phyloP scores from a whole-genome alignment of 2,888 invertebrate species.

The Sphecodes monilicornis region DNA sequence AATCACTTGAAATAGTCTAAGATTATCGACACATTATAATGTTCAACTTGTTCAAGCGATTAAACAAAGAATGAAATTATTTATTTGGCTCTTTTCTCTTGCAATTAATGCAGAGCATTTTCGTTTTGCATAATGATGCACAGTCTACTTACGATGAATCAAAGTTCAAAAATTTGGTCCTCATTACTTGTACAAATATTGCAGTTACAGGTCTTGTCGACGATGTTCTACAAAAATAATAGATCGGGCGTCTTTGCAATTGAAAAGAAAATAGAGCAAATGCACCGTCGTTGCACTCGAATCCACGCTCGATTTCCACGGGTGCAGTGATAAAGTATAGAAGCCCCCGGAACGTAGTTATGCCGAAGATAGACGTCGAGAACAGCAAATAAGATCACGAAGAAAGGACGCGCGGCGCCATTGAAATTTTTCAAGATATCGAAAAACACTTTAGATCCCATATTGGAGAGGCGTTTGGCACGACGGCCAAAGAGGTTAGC shows the following conservation, averaged over 20 bases:
- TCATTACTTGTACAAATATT: not conserved
- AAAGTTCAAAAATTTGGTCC: not conserved
- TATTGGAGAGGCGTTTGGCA: slow-evolving; percentile 69
- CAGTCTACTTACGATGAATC: not conserved
- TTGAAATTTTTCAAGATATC: slow-evolving; percentile 77
- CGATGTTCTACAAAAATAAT: not conserved
- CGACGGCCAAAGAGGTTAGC: slow-evolving; percentile 59
- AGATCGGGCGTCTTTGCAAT: not conserved
- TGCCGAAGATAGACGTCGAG: slow-evolving; percentile 42
- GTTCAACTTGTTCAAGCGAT: too few species aligned
- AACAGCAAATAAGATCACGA: slow-evolving; percentile 69
- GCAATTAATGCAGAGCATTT: too few species aligned
- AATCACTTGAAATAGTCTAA: too few species aligned
- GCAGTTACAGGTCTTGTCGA: not conserved
- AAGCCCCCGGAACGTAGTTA: slow-evolving; percentile 48
- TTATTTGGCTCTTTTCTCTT: too few species aligned
- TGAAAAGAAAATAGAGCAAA: not conserved
- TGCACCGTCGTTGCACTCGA: slow-evolving; percentile 4
- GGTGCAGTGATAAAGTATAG: slow-evolving; percentile 26
- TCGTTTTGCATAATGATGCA: not conserved
- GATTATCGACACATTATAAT: too few species aligned
- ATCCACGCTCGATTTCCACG: slow-evolving; percentile 54
- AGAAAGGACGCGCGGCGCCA: slow-evolving; percentile 46
- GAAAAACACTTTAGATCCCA: slow-evolving; percentile 78
- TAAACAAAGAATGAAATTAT: too few species aligned